phyloP scores from a whole-genome alignment of 2,888 invertebrate genomes.

The Biston betularia region DNA sequence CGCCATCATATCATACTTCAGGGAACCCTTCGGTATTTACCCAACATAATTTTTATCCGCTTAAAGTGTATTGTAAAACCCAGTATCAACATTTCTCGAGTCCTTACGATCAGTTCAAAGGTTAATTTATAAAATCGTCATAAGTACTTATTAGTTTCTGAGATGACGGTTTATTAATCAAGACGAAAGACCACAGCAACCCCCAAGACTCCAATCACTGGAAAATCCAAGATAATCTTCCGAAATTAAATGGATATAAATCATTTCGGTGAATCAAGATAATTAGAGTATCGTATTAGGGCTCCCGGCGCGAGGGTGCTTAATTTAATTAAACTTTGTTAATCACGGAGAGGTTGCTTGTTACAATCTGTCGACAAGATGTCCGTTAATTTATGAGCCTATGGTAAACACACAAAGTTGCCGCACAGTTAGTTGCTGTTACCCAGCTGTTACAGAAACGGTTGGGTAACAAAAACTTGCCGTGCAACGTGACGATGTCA shows the following conservation, averaged over 20 bases:
- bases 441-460: too few species aligned
- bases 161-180: neutral
- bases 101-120: too few species aligned
- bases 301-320: conserved; percentile 17
- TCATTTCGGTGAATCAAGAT: conserved; percentile 28
- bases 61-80: too few species aligned
- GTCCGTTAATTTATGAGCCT: conserved; percentile 15
- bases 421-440: neutral
- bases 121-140: too few species aligned
- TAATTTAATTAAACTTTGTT: conserved; percentile 36
- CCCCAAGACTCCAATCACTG: conserved; percentile 3
- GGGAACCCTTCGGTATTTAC: too few species aligned
- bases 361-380: conserved; percentile 27
- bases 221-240: conserved; percentile 13
- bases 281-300: conserved; percentile 33
- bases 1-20: too few species aligned
- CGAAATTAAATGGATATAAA: conserved; percentile 27
- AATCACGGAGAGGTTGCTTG: conserved; percentile 25
- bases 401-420: conserved; percentile 3
- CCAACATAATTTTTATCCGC: too few species aligned
- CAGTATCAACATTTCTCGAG: too few species aligned
- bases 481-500: too few species aligned
- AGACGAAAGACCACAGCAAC: conserved; percentile 1
- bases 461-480: too few species aligned
- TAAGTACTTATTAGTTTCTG: too few species aligned